Evolutionary conservation across 2,113 vertebrate genomes (phyloP).

Genomic region (Brienomyrus longianalis): DNA sequence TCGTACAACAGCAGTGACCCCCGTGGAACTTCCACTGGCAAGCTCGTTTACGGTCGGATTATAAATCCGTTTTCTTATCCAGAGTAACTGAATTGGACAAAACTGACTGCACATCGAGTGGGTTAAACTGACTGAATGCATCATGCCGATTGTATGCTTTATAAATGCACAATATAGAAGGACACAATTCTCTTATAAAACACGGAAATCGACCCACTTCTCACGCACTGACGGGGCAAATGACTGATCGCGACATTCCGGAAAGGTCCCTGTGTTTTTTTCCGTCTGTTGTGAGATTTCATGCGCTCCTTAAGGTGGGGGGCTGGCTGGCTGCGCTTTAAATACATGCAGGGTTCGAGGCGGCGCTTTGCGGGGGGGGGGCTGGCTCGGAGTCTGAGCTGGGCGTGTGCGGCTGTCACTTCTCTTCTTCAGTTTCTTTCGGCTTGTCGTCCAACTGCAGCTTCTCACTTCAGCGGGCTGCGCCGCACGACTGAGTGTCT

Average conservation of each 20-base stretch:
- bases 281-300: not conserved
- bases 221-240: not conserved
- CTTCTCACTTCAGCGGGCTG: not conserved
- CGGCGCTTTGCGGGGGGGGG: not conserved
- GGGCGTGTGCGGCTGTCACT: constrained; percentile 20
- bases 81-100: not conserved
- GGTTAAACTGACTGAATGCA: not conserved
- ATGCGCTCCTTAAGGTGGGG: not conserved
- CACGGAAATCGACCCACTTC: not conserved
- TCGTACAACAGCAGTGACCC: not conserved
- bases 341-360: not conserved
- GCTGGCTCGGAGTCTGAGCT: not conserved
- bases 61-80: not conserved
- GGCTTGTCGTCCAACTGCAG: not conserved
- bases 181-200: not conserved
- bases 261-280: not conserved
- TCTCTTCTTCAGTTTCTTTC: not conserved
- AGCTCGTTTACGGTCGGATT: not conserved
- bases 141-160: not conserved
- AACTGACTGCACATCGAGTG: not conserved
- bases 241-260: not conserved
- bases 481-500: not conserved
- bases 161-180: not conserved
- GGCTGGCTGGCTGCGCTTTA: not conserved
- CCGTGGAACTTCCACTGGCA: not conserved